These are phyloP conservation scores for Amiota communis DNA, from an alignment of 2,888 invertebrate genomes.

Conservation along the genomic window DNA sequence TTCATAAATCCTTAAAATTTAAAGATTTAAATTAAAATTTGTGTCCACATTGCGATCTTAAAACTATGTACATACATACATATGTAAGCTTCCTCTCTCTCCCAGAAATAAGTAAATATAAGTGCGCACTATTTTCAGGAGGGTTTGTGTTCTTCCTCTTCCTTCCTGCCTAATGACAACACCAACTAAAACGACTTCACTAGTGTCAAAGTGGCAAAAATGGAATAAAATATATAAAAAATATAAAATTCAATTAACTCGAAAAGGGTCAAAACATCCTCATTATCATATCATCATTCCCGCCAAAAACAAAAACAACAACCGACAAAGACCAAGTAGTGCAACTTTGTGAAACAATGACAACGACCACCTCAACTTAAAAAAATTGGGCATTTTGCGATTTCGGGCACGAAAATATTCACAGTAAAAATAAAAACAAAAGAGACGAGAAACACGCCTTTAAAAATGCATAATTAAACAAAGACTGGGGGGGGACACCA, in stretches of 20 bases:
- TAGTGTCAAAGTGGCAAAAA: background rate
- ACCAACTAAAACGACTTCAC: too few species aligned
- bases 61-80: too few species aligned
- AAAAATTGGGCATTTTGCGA: constrained; percentile 18
- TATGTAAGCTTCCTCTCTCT: too few species aligned
- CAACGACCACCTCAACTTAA: background rate
- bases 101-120: too few species aligned
- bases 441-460: background rate
- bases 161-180: too few species aligned
- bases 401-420: constrained; percentile 13
- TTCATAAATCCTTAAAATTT: too few species aligned
- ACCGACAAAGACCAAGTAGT: constrained; percentile 30
- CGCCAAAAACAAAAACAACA: constrained; percentile 23
- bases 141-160: too few species aligned
- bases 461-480: background rate
- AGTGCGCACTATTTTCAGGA: too few species aligned
- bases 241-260: constrained; percentile 30
- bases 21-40: too few species aligned
- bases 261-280: constrained; percentile 32
- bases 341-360: background rate
- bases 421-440: constrained; percentile 10
- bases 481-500: constrained; percentile 15
- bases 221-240: background rate
- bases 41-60: too few species aligned
- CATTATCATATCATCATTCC: constrained; percentile 43